Evolutionary conservation across 1,140 invertebrate genomes (phyloP), one percentile per base, ranked within the genome.

Genomic region (Diabrotica undecimpunctata): DNA sequence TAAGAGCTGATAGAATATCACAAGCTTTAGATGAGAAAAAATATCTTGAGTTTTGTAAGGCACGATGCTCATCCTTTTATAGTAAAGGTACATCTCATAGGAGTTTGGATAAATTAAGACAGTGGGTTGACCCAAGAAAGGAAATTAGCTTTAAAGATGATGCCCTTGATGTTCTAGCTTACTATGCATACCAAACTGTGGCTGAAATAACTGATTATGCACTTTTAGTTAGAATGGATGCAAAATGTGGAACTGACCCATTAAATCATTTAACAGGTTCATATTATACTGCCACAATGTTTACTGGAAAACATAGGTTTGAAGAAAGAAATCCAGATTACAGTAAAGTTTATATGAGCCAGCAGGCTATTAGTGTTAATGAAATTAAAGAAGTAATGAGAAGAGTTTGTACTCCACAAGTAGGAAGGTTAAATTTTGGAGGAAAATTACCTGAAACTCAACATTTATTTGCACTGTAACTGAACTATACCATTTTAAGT

Each of bases 131-230:
- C 68, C 82, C 82, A 5, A 78, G 74, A 46, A 80, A 81, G 65
- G 79, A 81, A 62, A 68, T 83, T 11, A 81, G 78, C 61, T 76
- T 83, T 59, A 78, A 74, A 9, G 41, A 70, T 6, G 72, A 74
- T 54, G 85, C 85, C 4, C 69, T 87, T 62, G 87, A 89, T 76
- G 83, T 89, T 5, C 72, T 90, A 46, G 82, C 84, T 66, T 90
- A 89, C 73, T 78, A 89, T 66, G 87, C 88, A 5, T 88, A 88
- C 79, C 88, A 90, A 75, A 89, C 86, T 13, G 85, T 90, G 5
- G 88, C 87, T 25, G 85, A 88, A 74, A 83, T 90, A 63, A 84
- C 87, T 41, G 88, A 90, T 78, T 83, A 86, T 64, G 85, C 87
- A 10, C 81, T 89, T 61, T 69, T 89, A 55, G 83, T 89, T 3